phyloP scores from a whole-genome alignment of 2,797 vertebrate genomes.

The Eremophila alpestris region DNA sequence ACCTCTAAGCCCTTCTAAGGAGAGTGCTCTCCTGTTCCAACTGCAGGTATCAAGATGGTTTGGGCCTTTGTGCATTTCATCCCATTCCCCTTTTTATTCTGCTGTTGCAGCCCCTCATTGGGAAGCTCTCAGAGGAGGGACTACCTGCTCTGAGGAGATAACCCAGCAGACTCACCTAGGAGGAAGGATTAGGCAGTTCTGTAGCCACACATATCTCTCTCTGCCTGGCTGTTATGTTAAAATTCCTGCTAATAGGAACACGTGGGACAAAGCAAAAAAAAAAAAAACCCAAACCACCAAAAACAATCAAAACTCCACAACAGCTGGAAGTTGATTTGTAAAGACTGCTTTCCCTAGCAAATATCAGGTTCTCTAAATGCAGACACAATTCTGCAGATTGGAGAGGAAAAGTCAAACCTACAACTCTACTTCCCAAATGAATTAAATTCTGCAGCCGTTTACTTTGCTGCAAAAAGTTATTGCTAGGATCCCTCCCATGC shows the following conservation, averaged over 20 bases:
- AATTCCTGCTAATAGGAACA: background rate
- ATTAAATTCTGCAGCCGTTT: background rate
- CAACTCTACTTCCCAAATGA: background rate
- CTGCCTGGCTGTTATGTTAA: background rate
- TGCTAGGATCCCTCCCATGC: fast-evolving
- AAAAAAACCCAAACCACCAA: background rate
- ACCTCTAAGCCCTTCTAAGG: background rate
- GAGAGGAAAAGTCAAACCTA: background rate
- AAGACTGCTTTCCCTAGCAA: background rate
- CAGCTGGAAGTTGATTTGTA: background rate
- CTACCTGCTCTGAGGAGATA: background rate
- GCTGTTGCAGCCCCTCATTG: background rate
- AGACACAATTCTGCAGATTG: background rate
- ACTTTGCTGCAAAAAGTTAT: background rate
- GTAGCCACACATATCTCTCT: background rate
- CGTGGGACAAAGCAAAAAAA: background rate
- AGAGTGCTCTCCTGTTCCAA: fast-evolving
- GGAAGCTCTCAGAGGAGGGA: background rate
- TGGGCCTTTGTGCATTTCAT: background rate
- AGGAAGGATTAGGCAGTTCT: background rate
- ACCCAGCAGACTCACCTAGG: background rate
- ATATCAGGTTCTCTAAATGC: background rate
- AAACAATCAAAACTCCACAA: background rate
- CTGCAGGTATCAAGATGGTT: background rate
- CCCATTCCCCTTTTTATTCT: fast-evolving